A percentile compares a stretch with the other conserved stretches of the same genome.
These are phyloP conservation scores for Apamea sordens DNA, from an alignment of 2,888 invertebrate genomes.

Conservation along the genomic window DNA sequence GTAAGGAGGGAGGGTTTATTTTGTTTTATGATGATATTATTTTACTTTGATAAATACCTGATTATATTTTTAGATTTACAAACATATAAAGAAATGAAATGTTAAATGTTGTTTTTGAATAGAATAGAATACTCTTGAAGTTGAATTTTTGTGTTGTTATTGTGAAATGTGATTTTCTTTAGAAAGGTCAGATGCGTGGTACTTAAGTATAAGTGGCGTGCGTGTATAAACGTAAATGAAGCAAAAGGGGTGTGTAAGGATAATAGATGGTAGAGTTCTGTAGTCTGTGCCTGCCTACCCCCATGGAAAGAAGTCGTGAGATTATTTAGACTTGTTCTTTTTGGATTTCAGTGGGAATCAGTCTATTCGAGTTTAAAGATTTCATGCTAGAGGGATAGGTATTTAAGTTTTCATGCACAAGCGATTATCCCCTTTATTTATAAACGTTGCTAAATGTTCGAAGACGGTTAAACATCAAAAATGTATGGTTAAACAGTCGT, in stretches of 20 bases:
- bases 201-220: no score
- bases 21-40: conserved; percentile 5
- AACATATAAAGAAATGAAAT: not conserved
- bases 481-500: no score
- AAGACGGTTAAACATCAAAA: no score
- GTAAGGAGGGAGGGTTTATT: not conserved
- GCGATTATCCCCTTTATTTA: no score
- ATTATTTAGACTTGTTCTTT: not conserved
- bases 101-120: not conserved
- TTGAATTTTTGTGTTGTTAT: not conserved
- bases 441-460: no score
- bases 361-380: not conserved
- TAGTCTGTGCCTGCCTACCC: not conserved
- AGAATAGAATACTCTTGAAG: no score
- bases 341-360: not conserved
- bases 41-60: not conserved
- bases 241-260: not conserved
- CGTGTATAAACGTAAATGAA: not conserved
- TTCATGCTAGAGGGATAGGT: not conserved
- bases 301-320: not conserved
- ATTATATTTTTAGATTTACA: not conserved
- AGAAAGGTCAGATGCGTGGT: not conserved
- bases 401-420: not conserved
- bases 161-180: not conserved
- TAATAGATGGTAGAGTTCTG: not conserved